A percentile compares a stretch with the other conserved stretches of the same genome.
phyloP scores from a whole-genome alignment of 2,113 vertebrate genomes.

The Cynopterus brachyotis region DNA sequence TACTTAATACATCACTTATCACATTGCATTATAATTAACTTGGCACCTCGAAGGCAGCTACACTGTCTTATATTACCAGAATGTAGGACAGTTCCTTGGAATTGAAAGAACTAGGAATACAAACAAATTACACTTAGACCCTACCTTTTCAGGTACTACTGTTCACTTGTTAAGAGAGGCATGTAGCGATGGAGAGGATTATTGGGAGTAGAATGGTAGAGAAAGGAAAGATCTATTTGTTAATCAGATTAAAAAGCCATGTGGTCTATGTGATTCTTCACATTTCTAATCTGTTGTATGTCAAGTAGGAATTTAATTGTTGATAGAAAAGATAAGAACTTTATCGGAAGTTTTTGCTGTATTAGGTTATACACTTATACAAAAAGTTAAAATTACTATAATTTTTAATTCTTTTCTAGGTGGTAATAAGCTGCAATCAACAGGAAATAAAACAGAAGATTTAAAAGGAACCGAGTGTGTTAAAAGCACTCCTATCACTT shows the following conservation, averaged over 20 bases:
- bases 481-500: constrained; percentile 83
- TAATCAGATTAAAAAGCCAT: not conserved
- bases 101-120: not conserved
- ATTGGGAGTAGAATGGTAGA: not conserved
- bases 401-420: constrained; percentile 82
- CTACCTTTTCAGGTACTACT: not conserved
- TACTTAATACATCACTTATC: not conserved
- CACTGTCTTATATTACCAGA: not conserved
- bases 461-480: constrained; percentile 87
- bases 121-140: not conserved
- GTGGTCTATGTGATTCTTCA: not conserved
- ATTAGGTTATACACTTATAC: not conserved
- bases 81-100: not conserved
- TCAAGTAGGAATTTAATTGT: not conserved
- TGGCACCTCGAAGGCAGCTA: not conserved
- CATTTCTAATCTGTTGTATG: not conserved
- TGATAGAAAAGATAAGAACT: constrained; percentile 22
- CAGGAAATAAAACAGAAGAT: constrained; percentile 91
- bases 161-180: not conserved
- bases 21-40: not conserved
- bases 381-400: not conserved
- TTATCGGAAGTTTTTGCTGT: constrained; percentile 29
- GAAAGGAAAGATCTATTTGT: not conserved
- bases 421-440: constrained; percentile 95
- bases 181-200: not conserved